Percentiles rank a stretch among this genome's conserved stretches.
Evolutionary conservation across 1,140 invertebrate species (phyloP).

Genomic region (Stratiolaelaps scimitus): DNA sequence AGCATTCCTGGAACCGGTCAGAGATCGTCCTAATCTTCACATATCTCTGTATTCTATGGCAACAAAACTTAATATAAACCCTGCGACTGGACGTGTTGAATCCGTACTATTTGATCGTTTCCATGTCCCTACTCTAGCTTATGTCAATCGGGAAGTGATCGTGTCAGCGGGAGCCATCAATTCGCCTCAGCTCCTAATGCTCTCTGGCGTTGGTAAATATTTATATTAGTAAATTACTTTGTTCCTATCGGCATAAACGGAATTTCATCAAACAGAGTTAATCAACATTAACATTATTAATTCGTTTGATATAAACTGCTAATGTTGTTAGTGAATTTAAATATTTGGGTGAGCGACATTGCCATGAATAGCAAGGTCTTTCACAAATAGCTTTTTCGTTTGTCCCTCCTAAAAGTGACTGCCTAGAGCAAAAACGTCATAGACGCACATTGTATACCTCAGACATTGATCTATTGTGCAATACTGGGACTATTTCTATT

Average conservation of each 20-base stretch:
- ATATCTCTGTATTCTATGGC: slow-evolving; percentile 69
- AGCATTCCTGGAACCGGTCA: slow-evolving; percentile 66
- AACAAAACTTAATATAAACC: slow-evolving; percentile 41
- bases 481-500: no score
- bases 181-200: slow-evolving; percentile 35
- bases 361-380: no score
- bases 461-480: no score
- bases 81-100: neutral
- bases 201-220: slow-evolving; percentile 33
- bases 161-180: slow-evolving; percentile 60
- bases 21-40: slow-evolving; percentile 65
- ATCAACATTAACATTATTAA: no score
- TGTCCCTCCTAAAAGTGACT: no score
- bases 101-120: slow-evolving; percentile 18
- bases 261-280: no score
- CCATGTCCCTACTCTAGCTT: slow-evolving; percentile 27
- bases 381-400: no score
- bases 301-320: no score
- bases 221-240: neutral
- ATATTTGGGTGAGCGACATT: no score
- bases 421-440: no score
- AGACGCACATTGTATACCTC: no score
- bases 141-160: slow-evolving; percentile 56
- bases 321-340: no score
- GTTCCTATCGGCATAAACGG: neutral